phyloP scores from a whole-genome alignment of 1,140 invertebrate genomes.

The Papilio polyxenes region DNA sequence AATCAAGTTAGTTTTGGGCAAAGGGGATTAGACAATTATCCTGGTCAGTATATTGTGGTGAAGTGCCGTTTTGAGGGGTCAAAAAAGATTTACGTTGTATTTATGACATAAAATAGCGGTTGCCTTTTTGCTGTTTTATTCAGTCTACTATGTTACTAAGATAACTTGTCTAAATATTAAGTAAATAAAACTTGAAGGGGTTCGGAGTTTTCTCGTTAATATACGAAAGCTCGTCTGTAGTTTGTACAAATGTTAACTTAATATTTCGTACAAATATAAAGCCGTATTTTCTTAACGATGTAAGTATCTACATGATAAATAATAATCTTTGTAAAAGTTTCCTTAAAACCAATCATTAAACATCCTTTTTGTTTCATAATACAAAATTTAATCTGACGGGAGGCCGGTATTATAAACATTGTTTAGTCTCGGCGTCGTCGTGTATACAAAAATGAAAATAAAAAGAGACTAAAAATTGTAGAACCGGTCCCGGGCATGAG shows the following conservation, averaged over 20 bases:
- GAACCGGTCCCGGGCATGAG: constrained; percentile 76
- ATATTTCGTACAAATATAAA: not conserved
- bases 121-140: not conserved
- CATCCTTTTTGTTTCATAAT: constrained; percentile 49
- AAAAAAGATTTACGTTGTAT: not conserved
- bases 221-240: not conserved
- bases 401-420: constrained; percentile 77
- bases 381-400: constrained; percentile 75
- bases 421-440: constrained; percentile 78
- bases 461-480: constrained; percentile 80
- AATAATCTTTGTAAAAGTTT: constrained; percentile 29
- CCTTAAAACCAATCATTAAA: constrained; percentile 35
- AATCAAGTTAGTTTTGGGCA: not conserved
- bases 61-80: not conserved
- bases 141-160: not conserved
- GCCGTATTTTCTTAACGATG: not conserved
- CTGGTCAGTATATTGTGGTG: not conserved
- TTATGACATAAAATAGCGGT: not conserved
- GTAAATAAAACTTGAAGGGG: not conserved
- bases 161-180: not conserved
- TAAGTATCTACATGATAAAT: constrained; percentile 8
- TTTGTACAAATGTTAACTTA: not conserved
- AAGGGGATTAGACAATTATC: too few species aligned
- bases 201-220: not conserved
- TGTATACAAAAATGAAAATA: constrained; percentile 81